A percentile compares a stretch with the other conserved stretches of the same genome.
phyloP scores from a whole-genome alignment of 2,797 vertebrate genomes.

The Darevskia nairensis region DNA sequence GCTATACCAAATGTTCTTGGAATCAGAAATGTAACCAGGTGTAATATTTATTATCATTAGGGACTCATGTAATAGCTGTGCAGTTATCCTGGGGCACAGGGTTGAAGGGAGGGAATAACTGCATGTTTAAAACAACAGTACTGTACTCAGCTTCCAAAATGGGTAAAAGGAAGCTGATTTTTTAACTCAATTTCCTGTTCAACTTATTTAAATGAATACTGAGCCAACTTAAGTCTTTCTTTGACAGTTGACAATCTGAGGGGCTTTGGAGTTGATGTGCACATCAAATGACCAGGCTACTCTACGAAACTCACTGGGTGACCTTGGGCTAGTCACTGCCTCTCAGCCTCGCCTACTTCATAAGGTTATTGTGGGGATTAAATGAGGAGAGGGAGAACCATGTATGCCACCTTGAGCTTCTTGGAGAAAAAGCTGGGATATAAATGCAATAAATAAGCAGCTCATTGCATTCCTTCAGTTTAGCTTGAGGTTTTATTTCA shows the following conservation, averaged over 20 bases:
- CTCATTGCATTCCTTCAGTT: not conserved
- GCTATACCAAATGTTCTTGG: not conserved
- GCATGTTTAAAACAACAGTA: not conserved
- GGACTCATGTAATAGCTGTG: not conserved
- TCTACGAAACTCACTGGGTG: too few relatives aligned
- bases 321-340: too few relatives aligned
- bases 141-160: not conserved
- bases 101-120: not conserved
- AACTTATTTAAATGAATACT: not conserved
- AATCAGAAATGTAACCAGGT: not conserved
- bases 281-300: not conserved
- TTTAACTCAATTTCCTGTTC: not conserved
- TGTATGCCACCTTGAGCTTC: too few relatives aligned
- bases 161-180: not conserved
- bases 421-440: too few relatives aligned
- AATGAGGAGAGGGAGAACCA: too few relatives aligned
- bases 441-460: too few relatives aligned
- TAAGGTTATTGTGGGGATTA: too few relatives aligned
- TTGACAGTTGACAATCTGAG: not conserved
- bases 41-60: constrained; percentile 10
- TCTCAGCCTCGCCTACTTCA: too few relatives aligned
- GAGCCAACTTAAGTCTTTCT: not conserved
- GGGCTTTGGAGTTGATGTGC: not conserved
- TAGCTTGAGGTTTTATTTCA: not conserved
- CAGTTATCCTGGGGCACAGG: not conserved